Conservation (phyloP, 64 coral and sea anemone genomes). For the Actinia tenebrosa region DNA sequence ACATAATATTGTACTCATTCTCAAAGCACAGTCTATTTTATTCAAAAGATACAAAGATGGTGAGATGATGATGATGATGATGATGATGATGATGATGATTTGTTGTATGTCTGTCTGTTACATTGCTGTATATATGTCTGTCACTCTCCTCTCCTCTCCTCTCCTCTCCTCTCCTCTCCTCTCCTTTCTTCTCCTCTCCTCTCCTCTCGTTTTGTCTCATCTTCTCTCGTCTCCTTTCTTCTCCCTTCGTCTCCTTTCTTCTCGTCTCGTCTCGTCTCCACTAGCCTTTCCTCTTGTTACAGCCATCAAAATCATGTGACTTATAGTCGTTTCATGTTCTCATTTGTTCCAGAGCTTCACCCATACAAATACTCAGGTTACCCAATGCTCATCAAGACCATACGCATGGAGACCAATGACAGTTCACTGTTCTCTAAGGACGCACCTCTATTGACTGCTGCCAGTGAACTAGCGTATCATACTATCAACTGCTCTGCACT, state of each 20-base stretch:
- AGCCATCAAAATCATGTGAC: not conserved
- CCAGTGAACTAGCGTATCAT: slow-evolving; percentile 89
- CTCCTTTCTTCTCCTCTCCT: not conserved
- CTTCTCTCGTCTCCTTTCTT: not conserved
- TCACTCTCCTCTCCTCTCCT: not conserved
- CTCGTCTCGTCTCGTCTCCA: not conserved
- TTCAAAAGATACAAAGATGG: slow-evolving; percentile 95
- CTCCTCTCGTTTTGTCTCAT: not conserved
- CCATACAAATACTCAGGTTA: slow-evolving; percentile 99
- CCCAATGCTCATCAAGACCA: slow-evolving; percentile 98
- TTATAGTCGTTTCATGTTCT: not conserved
- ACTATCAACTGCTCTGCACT: slow-evolving; percentile 96
- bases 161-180: not conserved
- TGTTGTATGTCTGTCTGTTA: no score
- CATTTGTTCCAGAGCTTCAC: slow-evolving; percentile 58
- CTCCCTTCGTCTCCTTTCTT: not conserved
- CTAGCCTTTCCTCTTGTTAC: not conserved
- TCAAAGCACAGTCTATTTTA: slow-evolving; percentile 91
- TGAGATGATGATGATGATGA: slow-evolving; percentile 4
- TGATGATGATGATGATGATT: no score
- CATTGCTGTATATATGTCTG: no score
- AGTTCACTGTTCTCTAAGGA: slow-evolving; percentile 67
- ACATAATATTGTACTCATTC: slow-evolving; percentile 66
- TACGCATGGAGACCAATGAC: slow-evolving; percentile 77
- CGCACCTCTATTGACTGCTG: slow-evolving; percentile 71